Conservation (phyloP, 2,888 invertebrate genomes). For the Epinotia ramella region DNA sequence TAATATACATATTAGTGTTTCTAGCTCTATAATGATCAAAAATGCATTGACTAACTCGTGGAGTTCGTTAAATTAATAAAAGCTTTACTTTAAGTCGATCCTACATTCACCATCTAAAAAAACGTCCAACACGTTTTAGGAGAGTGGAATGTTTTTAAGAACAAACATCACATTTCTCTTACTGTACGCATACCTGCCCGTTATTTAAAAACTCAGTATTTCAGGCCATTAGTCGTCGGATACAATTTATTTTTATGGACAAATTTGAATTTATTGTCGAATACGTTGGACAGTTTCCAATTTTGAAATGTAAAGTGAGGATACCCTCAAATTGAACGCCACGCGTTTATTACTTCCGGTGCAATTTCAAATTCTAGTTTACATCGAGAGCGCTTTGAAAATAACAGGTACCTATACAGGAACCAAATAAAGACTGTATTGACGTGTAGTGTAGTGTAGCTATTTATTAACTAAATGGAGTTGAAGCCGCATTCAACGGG, state of each 20-base stretch:
- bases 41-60: neutral
- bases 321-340: conserved; percentile 45
- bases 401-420: neutral
- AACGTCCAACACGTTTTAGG: neutral
- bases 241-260: conserved; percentile 45
- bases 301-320: conserved; percentile 47
- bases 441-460: too few relatives aligned
- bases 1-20: too few relatives aligned
- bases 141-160: neutral
- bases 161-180: conserved; percentile 17
- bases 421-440: neutral
- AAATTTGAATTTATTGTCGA: conserved; percentile 43
- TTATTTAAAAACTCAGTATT: conserved; percentile 35
- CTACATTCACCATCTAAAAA: neutral
- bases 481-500: too few relatives aligned
- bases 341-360: conserved; percentile 31
- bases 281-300: conserved; percentile 48
- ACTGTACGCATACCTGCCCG: conserved; percentile 3
- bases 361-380: conserved; percentile 13
- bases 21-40: neutral
- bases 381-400: conserved; percentile 3
- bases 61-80: neutral
- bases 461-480: too few relatives aligned
- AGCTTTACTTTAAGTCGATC: too few relatives aligned
- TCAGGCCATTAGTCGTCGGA: conserved; percentile 37